These are phyloP conservation scores for Entomyzon cyanotis DNA, from an alignment of 2,113 vertebrate species.

Conservation along the genomic window DNA sequence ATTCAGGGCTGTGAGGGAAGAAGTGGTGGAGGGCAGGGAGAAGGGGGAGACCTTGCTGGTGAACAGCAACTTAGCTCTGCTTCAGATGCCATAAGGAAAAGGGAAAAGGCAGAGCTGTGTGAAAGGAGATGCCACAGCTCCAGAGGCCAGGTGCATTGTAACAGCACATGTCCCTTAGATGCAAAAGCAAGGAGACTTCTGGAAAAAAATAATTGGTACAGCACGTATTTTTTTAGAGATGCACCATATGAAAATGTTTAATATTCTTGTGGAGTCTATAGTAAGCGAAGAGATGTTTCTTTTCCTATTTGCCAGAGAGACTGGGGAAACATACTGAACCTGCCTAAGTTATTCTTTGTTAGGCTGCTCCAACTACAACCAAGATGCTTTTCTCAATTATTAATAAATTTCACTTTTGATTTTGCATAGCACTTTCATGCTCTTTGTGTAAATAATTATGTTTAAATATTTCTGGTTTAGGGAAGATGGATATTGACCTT, in stretches of 20 bases:
- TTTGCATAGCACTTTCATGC: background rate
- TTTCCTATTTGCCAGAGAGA: background rate
- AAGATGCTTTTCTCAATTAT: background rate
- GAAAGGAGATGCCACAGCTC: background rate
- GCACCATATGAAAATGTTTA: background rate
- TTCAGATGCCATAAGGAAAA: rapidly evolving
- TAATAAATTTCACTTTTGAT: background rate
- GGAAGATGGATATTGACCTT: background rate
- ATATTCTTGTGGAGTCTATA: background rate
- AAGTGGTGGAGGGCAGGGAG: background rate
- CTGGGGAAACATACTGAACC: background rate
- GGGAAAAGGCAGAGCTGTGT: background rate
- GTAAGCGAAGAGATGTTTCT: background rate
- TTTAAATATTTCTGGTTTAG: background rate
- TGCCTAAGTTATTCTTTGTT: background rate
- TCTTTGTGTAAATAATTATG: background rate
- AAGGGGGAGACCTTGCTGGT: background rate
- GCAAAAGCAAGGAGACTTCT: background rate
- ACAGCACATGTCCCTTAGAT: background rate
- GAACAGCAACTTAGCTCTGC: background rate
- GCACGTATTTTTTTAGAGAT: background rate
- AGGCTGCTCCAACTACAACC: background rate
- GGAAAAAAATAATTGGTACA: background rate
- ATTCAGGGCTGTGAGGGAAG: background rate
- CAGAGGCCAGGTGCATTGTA: background rate